Conservation (phyloP, 2,797 vertebrate species). For the Manis javanica region DNA sequence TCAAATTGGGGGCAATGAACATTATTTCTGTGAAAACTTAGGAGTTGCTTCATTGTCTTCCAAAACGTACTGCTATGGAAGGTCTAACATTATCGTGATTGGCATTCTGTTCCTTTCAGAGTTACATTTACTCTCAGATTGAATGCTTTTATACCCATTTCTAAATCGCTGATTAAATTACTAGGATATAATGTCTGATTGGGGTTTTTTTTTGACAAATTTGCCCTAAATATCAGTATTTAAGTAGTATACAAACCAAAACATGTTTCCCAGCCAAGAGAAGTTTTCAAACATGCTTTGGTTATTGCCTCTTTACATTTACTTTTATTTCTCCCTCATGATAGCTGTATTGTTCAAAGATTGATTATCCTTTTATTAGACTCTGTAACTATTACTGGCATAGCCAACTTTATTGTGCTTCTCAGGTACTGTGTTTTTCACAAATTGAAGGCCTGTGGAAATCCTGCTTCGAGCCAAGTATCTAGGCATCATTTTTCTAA, state of each 20-base stretch:
- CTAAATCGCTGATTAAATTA: background rate
- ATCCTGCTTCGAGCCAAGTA: too few species aligned
- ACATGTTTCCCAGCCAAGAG: background rate
- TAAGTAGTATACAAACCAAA: background rate
- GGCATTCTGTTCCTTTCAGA: background rate
- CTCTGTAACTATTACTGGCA: background rate
- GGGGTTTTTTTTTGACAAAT: background rate
- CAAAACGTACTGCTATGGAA: background rate
- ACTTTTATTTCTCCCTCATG: background rate
- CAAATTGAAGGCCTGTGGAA: too few species aligned
- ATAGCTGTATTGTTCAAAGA: background rate
- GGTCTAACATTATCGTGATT: background rate
- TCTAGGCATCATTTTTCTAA: too few species aligned
- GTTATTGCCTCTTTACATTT: background rate
- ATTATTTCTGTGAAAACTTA: conserved; percentile 2
- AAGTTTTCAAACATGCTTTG: background rate
- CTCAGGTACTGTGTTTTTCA: too few species aligned
- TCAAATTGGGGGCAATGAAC: background rate
- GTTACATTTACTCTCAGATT: background rate
- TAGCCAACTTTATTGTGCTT: too few species aligned
- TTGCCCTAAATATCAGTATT: background rate
- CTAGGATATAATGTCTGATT: background rate
- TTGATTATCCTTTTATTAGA: background rate
- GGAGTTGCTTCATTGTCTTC: background rate
- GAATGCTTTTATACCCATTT: background rate